These are phyloP conservation scores for Peromyscus polionotus DNA, from an alignment of 2,113 vertebrate species.

Conservation along the genomic window DNA sequence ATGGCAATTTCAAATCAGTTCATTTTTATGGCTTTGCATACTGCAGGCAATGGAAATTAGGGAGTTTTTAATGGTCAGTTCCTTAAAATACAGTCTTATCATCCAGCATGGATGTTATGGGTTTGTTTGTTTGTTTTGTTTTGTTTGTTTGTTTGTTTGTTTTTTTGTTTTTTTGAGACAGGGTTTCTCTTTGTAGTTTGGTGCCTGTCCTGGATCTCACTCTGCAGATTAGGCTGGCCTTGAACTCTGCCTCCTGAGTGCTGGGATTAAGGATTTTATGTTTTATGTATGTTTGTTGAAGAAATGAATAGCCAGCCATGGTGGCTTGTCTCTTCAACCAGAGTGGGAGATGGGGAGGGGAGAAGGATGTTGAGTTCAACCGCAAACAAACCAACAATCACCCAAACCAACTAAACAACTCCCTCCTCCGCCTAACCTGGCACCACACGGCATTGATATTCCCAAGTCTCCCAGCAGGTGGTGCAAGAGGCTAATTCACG, in stretches of 20 bases:
- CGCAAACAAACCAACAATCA: no score
- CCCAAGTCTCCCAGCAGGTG: conserved; percentile 52
- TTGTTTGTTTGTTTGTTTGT: no score
- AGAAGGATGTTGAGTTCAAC: background rate
- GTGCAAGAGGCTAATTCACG: conserved; percentile 47
- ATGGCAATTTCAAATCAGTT: background rate
- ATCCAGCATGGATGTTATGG: no score
- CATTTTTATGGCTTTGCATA: background rate
- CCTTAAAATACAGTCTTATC: background rate
- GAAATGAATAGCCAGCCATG: background rate
- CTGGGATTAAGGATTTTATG: no score
- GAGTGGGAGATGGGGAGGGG: no score
- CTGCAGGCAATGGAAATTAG: background rate
- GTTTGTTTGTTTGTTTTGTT: no score
- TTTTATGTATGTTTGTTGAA: background rate
- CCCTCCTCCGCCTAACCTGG: background rate
- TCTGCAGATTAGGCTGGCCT: no score
- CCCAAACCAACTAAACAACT: background rate
- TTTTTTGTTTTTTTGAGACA: no score
- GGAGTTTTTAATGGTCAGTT: background rate
- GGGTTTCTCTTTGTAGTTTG: no score
- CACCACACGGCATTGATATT: background rate
- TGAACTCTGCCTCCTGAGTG: no score
- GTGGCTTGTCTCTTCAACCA: background rate
- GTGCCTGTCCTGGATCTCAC: no score